Percentiles rank a stretch among this genome's conserved stretches.
These are phyloP conservation scores for Amphibalanus amphitrite DNA, from an alignment of 1,140 invertebrate genomes.

Conservation along the genomic window DNA sequence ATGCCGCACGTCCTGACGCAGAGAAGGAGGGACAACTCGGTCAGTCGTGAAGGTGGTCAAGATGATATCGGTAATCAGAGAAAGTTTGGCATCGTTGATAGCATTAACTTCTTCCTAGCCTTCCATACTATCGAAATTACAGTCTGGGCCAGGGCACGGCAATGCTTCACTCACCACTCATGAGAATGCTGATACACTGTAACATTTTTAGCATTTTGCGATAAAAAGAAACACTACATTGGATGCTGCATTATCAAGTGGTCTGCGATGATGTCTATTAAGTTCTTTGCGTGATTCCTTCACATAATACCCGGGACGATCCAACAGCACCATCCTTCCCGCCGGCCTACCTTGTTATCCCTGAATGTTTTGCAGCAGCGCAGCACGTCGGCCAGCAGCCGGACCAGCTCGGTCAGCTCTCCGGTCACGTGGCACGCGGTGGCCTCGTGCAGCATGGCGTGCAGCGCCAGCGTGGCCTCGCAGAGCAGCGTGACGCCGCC, in stretches of 20 bases:
- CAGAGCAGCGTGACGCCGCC: conserved; percentile 71
- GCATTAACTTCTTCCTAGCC: conserved; percentile 5
- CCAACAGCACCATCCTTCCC: too few species aligned
- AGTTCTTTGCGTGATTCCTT: too few species aligned
- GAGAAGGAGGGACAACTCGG: too few species aligned
- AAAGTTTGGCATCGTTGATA: background rate
- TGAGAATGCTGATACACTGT: too few species aligned
- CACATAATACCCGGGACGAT: too few species aligned
- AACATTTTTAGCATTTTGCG: too few species aligned
- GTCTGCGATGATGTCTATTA: too few species aligned
- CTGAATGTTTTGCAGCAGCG: conserved; percentile 22
- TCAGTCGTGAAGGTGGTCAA: conserved; percentile 32
- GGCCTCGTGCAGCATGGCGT: conserved; percentile 86
- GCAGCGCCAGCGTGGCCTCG: conserved; percentile 72
- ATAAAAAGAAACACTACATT: too few species aligned
- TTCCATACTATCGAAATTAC: too few species aligned
- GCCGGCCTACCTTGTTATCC: conserved; percentile 13
- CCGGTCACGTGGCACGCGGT: conserved; percentile 69
- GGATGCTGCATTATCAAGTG: too few species aligned
- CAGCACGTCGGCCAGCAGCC: conserved; percentile 52
- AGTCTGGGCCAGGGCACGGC: too few species aligned
- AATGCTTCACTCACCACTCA: too few species aligned
- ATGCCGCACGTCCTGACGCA: conserved; percentile 34
- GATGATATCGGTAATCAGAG: conserved; percentile 1
- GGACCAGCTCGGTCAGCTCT: conserved; percentile 63